Evolutionary conservation across 2,113 vertebrate species (phyloP).

Genomic region (Montifringilla adamsi): DNA sequence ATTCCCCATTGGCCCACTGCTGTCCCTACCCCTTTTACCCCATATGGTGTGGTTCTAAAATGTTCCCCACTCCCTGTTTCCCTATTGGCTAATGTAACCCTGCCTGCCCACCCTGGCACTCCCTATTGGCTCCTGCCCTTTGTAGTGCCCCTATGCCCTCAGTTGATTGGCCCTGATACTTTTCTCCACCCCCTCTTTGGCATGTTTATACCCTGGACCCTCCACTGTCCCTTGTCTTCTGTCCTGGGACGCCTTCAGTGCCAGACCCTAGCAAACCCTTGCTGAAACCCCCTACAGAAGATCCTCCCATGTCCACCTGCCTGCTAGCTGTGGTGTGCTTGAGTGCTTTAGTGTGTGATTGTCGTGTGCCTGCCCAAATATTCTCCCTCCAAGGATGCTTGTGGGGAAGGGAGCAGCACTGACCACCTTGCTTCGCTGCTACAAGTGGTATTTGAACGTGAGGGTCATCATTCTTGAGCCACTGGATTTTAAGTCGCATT

Average conservation of each 20-base stretch:
- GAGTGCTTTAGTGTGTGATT: background rate
- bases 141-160: background rate
- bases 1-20: background rate
- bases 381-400: background rate
- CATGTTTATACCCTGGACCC: background rate
- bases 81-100: background rate
- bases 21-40: background rate
- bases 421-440: background rate
- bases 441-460: accelerated
- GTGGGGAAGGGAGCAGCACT: background rate
- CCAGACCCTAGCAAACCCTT: background rate
- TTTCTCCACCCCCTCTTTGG: background rate
- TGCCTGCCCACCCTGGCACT: background rate
- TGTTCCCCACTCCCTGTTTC: background rate
- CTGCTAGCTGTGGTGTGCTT: background rate
- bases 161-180: background rate
- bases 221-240: background rate
- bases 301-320: background rate
- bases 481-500: background rate
- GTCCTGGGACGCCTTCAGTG: background rate
- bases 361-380: background rate
- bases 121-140: background rate
- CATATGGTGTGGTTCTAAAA: background rate
- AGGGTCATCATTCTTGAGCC: background rate
- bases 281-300: background rate